Percentiles rank a stretch among this genome's conserved stretches.
Evolutionary conservation across 2,888 invertebrate genomes (phyloP).

Genomic region (Eledone cirrhosa): DNA sequence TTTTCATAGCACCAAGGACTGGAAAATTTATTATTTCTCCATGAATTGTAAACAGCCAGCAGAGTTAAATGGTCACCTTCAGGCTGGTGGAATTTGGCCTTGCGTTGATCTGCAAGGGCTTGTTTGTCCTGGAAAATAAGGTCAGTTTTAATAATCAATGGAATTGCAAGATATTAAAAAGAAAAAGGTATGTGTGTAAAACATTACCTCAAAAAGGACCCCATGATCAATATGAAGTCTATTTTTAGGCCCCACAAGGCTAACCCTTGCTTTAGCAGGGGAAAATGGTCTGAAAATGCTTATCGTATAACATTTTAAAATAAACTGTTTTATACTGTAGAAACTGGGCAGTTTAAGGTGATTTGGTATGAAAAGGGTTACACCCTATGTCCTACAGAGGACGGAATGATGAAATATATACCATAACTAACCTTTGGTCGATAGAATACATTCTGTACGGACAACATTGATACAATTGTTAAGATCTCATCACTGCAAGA

Average conservation of each 20-base stretch:
- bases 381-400: no score
- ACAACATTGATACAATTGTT: conserved; percentile 98
- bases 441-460: conserved; percentile 98
- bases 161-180: background rate
- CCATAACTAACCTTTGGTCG: conserved; percentile 69
- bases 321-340: no score
- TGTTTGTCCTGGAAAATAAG: conserved; percentile 60
- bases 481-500: conserved; percentile 98
- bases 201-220: no score
- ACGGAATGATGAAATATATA: no score
- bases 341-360: no score
- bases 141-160: background rate
- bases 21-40: conserved; percentile 99
- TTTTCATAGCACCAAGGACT: conserved; percentile 99
- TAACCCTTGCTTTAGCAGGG: no score
- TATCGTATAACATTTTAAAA: no score
- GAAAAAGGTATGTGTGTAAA: no score
- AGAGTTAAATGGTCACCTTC: conserved; percentile 98
- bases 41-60: conserved; percentile 98
- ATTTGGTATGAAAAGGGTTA: no score
- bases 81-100: conserved; percentile 98
- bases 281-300: no score
- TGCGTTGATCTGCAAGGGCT: conserved; percentile 96
- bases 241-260: no score
- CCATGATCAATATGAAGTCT: no score